Conservation (phyloP, 2,888 invertebrate species). For the Cryptocheilus praepositus region DNA sequence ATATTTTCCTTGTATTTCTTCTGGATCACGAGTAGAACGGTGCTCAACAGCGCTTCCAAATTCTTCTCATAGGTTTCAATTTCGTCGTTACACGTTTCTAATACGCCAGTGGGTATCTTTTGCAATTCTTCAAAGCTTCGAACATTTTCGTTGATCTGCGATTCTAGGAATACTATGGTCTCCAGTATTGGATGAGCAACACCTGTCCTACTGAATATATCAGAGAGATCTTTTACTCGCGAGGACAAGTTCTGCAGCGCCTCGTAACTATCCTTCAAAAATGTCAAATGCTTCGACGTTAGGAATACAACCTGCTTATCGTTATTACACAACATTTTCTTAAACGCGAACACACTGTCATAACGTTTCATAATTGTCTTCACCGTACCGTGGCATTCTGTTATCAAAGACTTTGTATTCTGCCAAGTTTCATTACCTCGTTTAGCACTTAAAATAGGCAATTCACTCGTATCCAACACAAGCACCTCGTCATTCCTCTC, state of each 20-base stretch:
- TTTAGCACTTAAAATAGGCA: conserved; percentile 57
- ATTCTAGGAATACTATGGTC: conserved; percentile 54
- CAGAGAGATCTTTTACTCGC: conserved; percentile 39
- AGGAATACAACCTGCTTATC: conserved; percentile 30
- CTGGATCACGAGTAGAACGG: conserved; percentile 78
- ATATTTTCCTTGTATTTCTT: conserved; percentile 78
- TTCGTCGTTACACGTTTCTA: conserved; percentile 67
- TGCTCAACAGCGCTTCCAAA: conserved; percentile 76
- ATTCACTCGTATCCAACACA: conserved; percentile 45
- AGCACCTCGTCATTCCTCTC: conserved; percentile 56
- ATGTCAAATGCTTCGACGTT: conserved; percentile 56
- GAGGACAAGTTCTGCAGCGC: conserved; percentile 41
- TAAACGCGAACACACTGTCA: conserved; percentile 27
- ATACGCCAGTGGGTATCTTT: conserved; percentile 60
- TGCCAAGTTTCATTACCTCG: conserved; percentile 61
- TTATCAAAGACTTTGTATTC: conserved; percentile 51
- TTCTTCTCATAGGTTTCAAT: conserved; percentile 22
- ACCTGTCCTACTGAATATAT: conserved; percentile 42
- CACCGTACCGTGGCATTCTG: conserved; percentile 47
- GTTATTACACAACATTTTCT: conserved; percentile 18
- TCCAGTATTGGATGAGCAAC: conserved; percentile 64
- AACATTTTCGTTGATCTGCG: conserved; percentile 39
- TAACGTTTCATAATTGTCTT: conserved; percentile 47
- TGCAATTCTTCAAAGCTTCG: conserved; percentile 62
- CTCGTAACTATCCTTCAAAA: conserved; percentile 50